A percentile compares a stretch with the other conserved stretches of the same genome.
Conservation (phyloP, 2,888 invertebrate species). For the Polymixis lichenea region DNA sequence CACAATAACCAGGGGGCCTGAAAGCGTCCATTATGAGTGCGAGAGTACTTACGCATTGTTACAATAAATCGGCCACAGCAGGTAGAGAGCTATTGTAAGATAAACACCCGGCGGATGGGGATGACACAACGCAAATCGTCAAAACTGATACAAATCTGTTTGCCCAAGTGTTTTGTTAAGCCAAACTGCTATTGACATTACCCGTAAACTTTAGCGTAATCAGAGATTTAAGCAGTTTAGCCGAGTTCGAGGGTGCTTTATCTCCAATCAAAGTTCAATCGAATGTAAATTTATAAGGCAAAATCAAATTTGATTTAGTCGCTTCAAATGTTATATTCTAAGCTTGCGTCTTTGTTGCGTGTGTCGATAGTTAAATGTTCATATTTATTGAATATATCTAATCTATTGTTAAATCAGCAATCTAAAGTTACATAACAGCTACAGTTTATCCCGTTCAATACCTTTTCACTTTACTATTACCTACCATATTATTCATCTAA, state of each 20-base stretch:
- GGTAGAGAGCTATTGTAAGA: conserved; percentile 79
- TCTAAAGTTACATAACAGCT: conserved; percentile 3
- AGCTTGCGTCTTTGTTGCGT: neutral
- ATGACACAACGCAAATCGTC: conserved; percentile 74
- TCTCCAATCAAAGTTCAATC: conserved; percentile 54
- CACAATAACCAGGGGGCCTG: conserved; percentile 61
- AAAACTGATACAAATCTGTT: conserved; percentile 73
- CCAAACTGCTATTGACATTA: conserved; percentile 72
- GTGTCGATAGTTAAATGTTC: neutral
- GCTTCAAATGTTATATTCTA: conserved; percentile 19
- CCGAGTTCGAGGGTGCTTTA: conserved; percentile 45
- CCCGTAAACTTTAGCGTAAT: conserved; percentile 60
- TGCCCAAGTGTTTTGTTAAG: conserved; percentile 67
- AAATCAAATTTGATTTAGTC: conserved; percentile 43
- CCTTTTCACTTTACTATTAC: conserved; percentile 37
- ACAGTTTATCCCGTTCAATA: conserved; percentile 12
- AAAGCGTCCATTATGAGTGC: conserved; percentile 65
- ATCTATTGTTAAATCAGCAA: neutral
- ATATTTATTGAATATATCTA: conserved; percentile 3
- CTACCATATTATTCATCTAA: conserved; percentile 39
- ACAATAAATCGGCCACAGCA: conserved; percentile 72
- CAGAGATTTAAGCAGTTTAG: conserved; percentile 55
- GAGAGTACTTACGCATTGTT: conserved; percentile 72
- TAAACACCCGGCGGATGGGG: conserved; percentile 69
- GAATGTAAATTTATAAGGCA: conserved; percentile 39